Base-by-base conservation (phyloP, 2,888 invertebrate species). In the Axea sp. region DNA sequence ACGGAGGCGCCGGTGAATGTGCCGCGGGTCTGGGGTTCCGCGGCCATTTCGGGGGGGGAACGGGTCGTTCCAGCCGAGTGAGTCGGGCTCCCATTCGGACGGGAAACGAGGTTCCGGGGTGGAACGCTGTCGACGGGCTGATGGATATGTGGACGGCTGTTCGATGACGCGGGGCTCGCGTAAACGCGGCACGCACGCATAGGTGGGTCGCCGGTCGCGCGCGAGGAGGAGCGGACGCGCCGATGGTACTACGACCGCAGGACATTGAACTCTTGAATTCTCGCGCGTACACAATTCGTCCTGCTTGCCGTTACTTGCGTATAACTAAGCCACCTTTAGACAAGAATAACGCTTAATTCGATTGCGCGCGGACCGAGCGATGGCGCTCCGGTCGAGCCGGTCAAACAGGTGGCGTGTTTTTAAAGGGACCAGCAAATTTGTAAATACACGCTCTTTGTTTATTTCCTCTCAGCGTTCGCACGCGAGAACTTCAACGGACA, bases 191-290 rank as follows among this genome's bases (percentile, higher is more conserved):
- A 45, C 53, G 65, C 41, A 64, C 47, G 60, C 41, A 64, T 55
- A 65, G 65, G 43, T 45, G 65, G 53, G 45, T 45, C 43, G 31
- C 4, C 14, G 8, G 15, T 19, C 39, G 22, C 51, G 51, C 24
- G 35, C 28, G 33, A 45, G 57, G 26, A 6, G 35, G 28, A 28
- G 49, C 9, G 39, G 26, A 47, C 41, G 39, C 39, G 9, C 55
- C 31, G 57, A 71, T 62, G 71, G 45, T 53, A 71, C 60, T 57
- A 62, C 47, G 41, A 41, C 39, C 43, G 39, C 55, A 64, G 75
- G 72, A 64, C 75, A 28, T 75, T 75, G 75, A 75, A 72, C 75
- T 51, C 72, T 57, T 49, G 72, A 55, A 67, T 71, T 71, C 71
- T 62, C 60, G 65, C 51, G 67, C 65, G 51, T 43, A 68, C 75